Conservation (phyloP, 2,888 invertebrate genomes). For the Morpho deidamia region DNA sequence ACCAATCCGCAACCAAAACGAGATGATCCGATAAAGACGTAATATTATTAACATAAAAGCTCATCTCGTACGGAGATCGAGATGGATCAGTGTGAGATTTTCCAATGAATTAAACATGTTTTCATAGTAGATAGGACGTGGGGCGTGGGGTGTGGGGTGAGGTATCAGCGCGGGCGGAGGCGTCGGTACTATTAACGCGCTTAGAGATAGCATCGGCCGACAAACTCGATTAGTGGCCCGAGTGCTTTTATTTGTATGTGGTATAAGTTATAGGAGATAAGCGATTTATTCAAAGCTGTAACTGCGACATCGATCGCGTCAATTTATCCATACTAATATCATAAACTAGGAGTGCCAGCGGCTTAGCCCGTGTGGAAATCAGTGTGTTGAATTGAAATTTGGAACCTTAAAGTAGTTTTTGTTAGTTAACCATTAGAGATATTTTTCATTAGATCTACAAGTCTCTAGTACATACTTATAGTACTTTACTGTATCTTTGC, state of each 20-base stretch:
- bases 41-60: not conserved
- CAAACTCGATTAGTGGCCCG: constrained; percentile 75
- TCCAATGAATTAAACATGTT: constrained; percentile 45
- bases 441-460: too few species aligned
- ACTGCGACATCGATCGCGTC: too few species aligned
- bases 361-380: too few species aligned
- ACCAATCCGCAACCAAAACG: not conserved
- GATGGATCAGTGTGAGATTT: constrained; percentile 28
- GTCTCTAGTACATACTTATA: too few species aligned
- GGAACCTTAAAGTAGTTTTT: too few species aligned
- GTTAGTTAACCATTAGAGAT: too few species aligned
- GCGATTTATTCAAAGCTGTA: not conserved
- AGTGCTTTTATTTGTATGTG: constrained; percentile 44
- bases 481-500: too few species aligned
- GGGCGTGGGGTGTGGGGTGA: constrained; percentile 25
- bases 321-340: too few species aligned
- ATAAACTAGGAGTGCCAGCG: too few species aligned
- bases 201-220: constrained; percentile 75
- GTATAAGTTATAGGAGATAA: constrained; percentile 29
- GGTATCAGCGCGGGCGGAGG: constrained; percentile 35
- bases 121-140: constrained; percentile 30
- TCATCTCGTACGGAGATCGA: not conserved
- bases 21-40: not conserved
- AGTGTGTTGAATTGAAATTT: too few species aligned
- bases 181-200: constrained; percentile 69